Conservation (phyloP, 2,113 vertebrate species). For the Alligator mississippiensis region DNA sequence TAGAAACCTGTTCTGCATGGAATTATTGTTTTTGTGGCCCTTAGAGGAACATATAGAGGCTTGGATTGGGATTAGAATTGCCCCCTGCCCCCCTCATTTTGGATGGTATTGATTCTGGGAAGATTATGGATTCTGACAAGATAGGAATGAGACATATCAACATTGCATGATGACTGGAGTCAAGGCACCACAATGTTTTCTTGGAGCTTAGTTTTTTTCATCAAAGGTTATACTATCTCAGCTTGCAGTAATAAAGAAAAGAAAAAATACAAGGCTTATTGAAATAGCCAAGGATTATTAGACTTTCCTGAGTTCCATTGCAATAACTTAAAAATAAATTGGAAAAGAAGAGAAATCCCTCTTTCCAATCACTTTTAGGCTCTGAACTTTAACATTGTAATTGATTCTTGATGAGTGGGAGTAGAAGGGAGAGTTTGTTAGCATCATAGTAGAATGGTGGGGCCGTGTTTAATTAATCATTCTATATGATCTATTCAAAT, state of each 20-base stretch:
- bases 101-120: background rate
- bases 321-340: background rate
- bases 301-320: background rate
- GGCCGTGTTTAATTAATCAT: background rate
- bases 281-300: background rate
- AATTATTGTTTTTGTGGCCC: background rate
- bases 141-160: background rate
- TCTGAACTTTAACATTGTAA: background rate
- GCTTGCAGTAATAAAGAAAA: background rate
- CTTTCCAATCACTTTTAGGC: background rate
- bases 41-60: background rate
- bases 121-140: background rate
- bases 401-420: background rate
- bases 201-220: background rate
- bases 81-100: too few relatives aligned
- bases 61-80: background rate
- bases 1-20: background rate
- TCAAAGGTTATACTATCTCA: background rate
- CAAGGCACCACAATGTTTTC: background rate
- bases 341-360: background rate
- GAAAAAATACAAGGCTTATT: background rate
- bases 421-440: background rate
- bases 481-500: background rate
- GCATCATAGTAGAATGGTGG: background rate
- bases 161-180: background rate